These are phyloP conservation scores for Sphaeridia pumilis DNA, from an alignment of 2,888 invertebrate genomes.

Conservation along the genomic window DNA sequence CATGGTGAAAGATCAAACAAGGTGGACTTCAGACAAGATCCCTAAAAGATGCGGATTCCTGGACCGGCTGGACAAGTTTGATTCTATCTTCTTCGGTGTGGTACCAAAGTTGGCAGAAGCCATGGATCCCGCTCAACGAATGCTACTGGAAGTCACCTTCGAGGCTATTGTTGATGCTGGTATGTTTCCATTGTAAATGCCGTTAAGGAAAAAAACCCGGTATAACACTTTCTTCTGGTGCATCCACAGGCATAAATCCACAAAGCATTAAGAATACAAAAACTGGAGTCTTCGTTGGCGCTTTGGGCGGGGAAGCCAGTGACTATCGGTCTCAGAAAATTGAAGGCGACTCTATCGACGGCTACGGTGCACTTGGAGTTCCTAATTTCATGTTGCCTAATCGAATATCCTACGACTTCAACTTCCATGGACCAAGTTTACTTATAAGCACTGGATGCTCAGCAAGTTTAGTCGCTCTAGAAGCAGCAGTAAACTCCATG, in stretches of 20 bases:
- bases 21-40: slow-evolving; percentile 1
- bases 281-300: slow-evolving; percentile 4
- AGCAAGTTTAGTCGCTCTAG: slow-evolving; percentile 50
- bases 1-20: slow-evolving; percentile 43
- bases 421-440: slow-evolving; percentile 48
- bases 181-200: not conserved
- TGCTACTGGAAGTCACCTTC: slow-evolving; percentile 12
- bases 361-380: slow-evolving; percentile 48
- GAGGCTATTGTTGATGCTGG: slow-evolving; percentile 16
- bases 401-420: slow-evolving; percentile 47
- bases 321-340: not conserved
- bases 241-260: slow-evolving; percentile 3
- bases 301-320: not conserved
- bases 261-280: not conserved
- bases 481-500: slow-evolving; percentile 41
- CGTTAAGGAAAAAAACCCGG: no score
- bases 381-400: slow-evolving; percentile 49
- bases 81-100: slow-evolving; percentile 14
- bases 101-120: slow-evolving; percentile 12
- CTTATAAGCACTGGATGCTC: slow-evolving; percentile 56
- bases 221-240: no score
- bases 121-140: slow-evolving; percentile 17
- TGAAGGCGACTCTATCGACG: slow-evolving; percentile 33
- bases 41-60: slow-evolving; percentile 5
- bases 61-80: slow-evolving; percentile 15